Percentiles rank a stretch among this genome's conserved stretches.
phyloP scores from a whole-genome alignment of 2,888 invertebrate genomes.

The Nymphalis c-album region DNA sequence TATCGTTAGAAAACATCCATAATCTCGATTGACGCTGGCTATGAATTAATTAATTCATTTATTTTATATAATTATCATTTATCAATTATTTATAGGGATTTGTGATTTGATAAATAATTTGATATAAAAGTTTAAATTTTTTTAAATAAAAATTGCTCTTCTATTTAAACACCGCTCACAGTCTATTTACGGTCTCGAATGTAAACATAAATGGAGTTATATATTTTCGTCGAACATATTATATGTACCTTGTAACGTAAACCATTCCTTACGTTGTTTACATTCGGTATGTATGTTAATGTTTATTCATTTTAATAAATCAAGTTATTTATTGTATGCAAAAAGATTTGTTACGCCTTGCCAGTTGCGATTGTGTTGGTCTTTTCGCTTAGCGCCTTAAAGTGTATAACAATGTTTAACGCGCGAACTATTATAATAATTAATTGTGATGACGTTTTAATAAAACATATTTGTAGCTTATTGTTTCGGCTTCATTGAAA shows the following conservation, averaged over 20 bases:
- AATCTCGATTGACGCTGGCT: too few relatives aligned
- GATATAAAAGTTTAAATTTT: background rate
- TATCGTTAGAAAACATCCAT: too few relatives aligned
- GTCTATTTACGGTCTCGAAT: slow-evolving; percentile 1
- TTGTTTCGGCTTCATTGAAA: too few relatives aligned
- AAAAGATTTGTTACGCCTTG: slow-evolving; percentile 4
- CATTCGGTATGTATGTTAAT: slow-evolving; percentile 8
- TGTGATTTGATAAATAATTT: too few relatives aligned
- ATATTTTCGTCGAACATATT: slow-evolving; percentile 1
- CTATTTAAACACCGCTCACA: background rate
- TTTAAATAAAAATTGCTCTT: background rate
- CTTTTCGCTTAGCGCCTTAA: background rate
- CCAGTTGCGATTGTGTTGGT: background rate
- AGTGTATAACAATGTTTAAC: background rate
- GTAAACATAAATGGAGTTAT: slow-evolving; percentile 5
- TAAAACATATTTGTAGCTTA: too few relatives aligned
- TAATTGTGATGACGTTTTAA: too few relatives aligned
- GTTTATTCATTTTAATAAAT: slow-evolving; percentile 4
- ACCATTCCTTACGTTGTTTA: slow-evolving; percentile 7
- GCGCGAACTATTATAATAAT: slow-evolving; percentile 1
- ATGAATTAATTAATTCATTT: too few relatives aligned
- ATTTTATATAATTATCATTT: too few relatives aligned
- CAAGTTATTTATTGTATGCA: slow-evolving; percentile 4
- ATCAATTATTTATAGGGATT: too few relatives aligned
- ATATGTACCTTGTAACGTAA: slow-evolving; percentile 4